Percentiles rank a stretch among this genome's conserved stretches.
These are phyloP conservation scores for Charanyca ferruginea DNA, from an alignment of 2,888 invertebrate genomes.

Conservation along the genomic window DNA sequence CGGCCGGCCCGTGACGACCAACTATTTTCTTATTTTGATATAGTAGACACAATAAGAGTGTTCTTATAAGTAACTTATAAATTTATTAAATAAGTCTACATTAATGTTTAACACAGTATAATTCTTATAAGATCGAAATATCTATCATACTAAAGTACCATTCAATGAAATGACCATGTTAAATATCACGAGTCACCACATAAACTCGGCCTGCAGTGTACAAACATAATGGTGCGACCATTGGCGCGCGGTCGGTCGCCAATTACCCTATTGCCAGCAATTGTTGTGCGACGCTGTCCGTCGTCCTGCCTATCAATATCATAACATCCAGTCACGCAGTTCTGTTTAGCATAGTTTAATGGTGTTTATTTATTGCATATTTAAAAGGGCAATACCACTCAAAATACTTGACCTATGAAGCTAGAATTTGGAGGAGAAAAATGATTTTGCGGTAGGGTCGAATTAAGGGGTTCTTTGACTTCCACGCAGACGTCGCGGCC, in stretches of 20 bases:
- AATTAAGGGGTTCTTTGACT: too few relatives aligned
- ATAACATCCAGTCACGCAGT: constrained; percentile 53
- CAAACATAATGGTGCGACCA: constrained; percentile 87
- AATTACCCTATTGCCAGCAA: constrained; percentile 90
- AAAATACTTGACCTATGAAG: too few relatives aligned
- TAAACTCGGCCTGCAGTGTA: constrained; percentile 70
- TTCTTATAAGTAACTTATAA: too few relatives aligned
- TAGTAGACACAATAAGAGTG: too few relatives aligned
- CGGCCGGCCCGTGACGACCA: too few relatives aligned
- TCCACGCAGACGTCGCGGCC: too few relatives aligned
- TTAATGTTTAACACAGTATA: not conserved
- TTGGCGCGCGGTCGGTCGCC: constrained; percentile 87
- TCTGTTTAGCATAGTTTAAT: constrained; percentile 12
- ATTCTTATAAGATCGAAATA: constrained; percentile 1
- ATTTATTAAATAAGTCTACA: too few relatives aligned
- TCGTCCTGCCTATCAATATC: constrained; percentile 71
- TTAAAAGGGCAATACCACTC: too few relatives aligned
- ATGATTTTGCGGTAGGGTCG: too few relatives aligned
- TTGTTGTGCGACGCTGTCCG: constrained; percentile 90
- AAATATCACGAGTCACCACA: not conserved
- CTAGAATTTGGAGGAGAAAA: too few relatives aligned
- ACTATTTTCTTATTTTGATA: too few relatives aligned
- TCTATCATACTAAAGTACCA: not conserved
- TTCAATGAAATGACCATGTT: too few relatives aligned
- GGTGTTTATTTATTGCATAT: not conserved